phyloP scores from a whole-genome alignment of 2,797 vertebrate genomes.

The Channa striata region DNA sequence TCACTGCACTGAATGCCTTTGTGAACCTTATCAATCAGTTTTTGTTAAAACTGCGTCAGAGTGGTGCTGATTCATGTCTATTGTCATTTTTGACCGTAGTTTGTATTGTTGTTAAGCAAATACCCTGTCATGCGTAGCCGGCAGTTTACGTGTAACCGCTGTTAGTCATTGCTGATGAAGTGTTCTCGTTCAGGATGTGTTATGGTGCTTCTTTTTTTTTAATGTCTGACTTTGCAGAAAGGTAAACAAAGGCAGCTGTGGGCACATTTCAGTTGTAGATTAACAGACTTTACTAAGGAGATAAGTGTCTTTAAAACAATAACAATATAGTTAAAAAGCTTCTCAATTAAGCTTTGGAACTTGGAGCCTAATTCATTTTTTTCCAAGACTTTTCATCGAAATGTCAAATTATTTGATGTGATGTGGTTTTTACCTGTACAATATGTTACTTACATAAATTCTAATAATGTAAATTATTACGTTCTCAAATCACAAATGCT shows the following conservation, averaged over 20 bases:
- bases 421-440: no score
- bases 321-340: not conserved
- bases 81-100: conserved; percentile 26
- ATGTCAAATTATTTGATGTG: no score
- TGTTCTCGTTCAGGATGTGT: not conserved
- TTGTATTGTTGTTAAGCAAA: conserved; percentile 46
- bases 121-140: conserved; percentile 32
- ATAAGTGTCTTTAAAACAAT: not conserved
- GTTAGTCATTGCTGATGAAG: not conserved
- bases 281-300: not conserved
- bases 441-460: no score
- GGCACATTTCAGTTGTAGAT: not conserved
- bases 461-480: not conserved
- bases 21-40: conserved; percentile 56
- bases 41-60: conserved; percentile 55
- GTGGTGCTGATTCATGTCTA: conserved; percentile 37
- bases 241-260: not conserved
- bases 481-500: not conserved
- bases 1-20: conserved; percentile 23
- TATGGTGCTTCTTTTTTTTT: conserved; percentile 14
- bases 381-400: no score
- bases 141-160: not conserved
- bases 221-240: not conserved
- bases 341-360: no score
- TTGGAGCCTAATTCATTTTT: no score